A percentile compares a stretch with the other conserved stretches of the same genome.
Conservation (phyloP, 2,113 vertebrate genomes). For the Centrocercus urophasianus region DNA sequence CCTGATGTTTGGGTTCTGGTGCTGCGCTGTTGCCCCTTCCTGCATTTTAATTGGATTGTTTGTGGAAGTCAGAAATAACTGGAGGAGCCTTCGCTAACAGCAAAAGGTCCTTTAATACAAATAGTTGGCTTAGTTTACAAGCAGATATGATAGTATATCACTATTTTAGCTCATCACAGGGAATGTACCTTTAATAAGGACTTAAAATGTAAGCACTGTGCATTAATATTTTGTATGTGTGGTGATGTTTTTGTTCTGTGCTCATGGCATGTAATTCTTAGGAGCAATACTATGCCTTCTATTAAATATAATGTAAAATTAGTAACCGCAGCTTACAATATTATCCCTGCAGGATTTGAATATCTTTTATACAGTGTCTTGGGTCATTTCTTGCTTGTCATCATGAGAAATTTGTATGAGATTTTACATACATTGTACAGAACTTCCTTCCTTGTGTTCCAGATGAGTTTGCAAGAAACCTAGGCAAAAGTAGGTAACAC, state of each 20-base stretch:
- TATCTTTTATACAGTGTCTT: neutral
- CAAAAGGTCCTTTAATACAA: neutral
- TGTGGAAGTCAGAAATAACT: neutral
- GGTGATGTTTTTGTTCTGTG: neutral
- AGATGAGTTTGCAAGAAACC: neutral
- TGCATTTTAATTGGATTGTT: neutral
- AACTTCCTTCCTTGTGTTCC: neutral
- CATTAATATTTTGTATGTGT: neutral
- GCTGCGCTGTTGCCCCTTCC: neutral
- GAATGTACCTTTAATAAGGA: neutral
- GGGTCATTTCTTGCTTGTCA: neutral
- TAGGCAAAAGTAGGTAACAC: neutral
- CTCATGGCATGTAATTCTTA: neutral
- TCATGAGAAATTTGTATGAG: neutral
- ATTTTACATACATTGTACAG: neutral
- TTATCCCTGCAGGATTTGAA: neutral
- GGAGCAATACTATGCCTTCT: neutral
- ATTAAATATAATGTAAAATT: neutral
- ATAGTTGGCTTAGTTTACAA: neutral
- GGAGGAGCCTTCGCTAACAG: neutral
- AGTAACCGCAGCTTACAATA: neutral
- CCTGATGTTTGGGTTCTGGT: neutral
- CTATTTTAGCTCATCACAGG: neutral
- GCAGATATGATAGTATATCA: accelerated
- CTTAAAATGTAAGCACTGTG: neutral